These are phyloP conservation scores for Gobionotothen gibberifrons DNA, from an alignment of 2,797 vertebrate species.

Conservation along the genomic window DNA sequence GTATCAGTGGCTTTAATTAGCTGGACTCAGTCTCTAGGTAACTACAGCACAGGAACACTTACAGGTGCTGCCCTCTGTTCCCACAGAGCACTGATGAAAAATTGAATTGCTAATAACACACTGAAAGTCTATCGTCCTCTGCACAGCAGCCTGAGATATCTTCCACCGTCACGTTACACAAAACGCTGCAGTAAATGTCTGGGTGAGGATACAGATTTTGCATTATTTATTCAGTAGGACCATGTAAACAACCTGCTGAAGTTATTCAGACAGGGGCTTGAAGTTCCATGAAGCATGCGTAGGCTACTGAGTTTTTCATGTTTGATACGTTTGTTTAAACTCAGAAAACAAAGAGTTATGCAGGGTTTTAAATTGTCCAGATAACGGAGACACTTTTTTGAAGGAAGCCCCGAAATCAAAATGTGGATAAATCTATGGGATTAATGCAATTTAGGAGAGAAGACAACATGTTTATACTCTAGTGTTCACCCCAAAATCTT, in stretches of 20 bases:
- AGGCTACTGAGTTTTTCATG: not conserved
- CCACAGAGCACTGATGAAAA: slow-evolving; percentile 54
- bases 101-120: slow-evolving; percentile 63
- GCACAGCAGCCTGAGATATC: slow-evolving; percentile 19
- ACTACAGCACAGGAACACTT: slow-evolving; percentile 40
- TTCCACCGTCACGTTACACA: slow-evolving; percentile 53
- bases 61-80: slow-evolving; percentile 21
- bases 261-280: slow-evolving; percentile 20
- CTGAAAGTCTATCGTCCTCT: slow-evolving; percentile 40
- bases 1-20: slow-evolving; percentile 65
- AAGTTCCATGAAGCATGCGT: slow-evolving; percentile 14
- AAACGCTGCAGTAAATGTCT: slow-evolving; percentile 38
- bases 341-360: not conserved
- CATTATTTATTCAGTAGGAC: slow-evolving; percentile 67
- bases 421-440: not conserved
- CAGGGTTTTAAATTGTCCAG: not conserved
- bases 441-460: not conserved
- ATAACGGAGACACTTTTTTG: not conserved
- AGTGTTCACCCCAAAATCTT: not conserved
- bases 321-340: not conserved
- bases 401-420: not conserved
- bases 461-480: not conserved
- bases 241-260: slow-evolving; percentile 59
- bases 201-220: slow-evolving; percentile 56
- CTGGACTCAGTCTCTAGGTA: slow-evolving; percentile 42